Percentiles rank a stretch among this genome's conserved stretches.
Evolutionary conservation across 2,113 vertebrate species (phyloP).

Genomic region (Triplophysa tibetana): DNA sequence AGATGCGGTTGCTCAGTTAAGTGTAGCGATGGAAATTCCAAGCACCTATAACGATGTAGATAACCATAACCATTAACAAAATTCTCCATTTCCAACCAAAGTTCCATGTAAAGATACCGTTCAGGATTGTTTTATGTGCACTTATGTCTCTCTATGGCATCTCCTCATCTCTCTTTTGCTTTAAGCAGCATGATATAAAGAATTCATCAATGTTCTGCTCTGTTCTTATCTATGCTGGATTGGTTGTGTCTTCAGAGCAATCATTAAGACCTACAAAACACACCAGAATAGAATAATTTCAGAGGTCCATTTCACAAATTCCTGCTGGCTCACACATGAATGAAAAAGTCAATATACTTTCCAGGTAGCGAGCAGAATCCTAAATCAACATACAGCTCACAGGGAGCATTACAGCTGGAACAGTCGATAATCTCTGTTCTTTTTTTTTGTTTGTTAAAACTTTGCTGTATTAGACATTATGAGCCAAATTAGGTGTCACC

Average conservation of each 20-base stretch:
- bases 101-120: too few species aligned
- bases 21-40: too few species aligned
- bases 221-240: slow-evolving; percentile 11
- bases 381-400: slow-evolving; percentile 7
- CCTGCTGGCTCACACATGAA: slow-evolving; percentile 28
- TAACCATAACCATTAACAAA: too few species aligned
- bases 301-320: slow-evolving; percentile 5
- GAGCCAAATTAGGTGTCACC: slow-evolving; percentile 27
- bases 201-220: neutral
- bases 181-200: neutral
- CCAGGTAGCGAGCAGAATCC: slow-evolving; percentile 30
- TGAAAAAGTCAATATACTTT: slow-evolving; percentile 45
- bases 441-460: slow-evolving; percentile 21
- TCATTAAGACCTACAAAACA: slow-evolving; percentile 18
- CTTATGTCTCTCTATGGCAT: slow-evolving; percentile 9
- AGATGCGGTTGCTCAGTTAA: neutral
- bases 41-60: too few species aligned
- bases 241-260: slow-evolving; percentile 14
- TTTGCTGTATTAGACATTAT: slow-evolving; percentile 5
- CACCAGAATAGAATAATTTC: slow-evolving; percentile 23
- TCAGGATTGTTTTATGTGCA: neutral
- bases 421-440: neutral
- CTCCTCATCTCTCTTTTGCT: neutral
- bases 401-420: slow-evolving; percentile 3
- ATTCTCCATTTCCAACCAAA: too few species aligned